Evolutionary conservation across 2,888 invertebrate species (phyloP), one percentile per base, ranked within the genome.

Genomic region (Octodonta nipae): DNA sequence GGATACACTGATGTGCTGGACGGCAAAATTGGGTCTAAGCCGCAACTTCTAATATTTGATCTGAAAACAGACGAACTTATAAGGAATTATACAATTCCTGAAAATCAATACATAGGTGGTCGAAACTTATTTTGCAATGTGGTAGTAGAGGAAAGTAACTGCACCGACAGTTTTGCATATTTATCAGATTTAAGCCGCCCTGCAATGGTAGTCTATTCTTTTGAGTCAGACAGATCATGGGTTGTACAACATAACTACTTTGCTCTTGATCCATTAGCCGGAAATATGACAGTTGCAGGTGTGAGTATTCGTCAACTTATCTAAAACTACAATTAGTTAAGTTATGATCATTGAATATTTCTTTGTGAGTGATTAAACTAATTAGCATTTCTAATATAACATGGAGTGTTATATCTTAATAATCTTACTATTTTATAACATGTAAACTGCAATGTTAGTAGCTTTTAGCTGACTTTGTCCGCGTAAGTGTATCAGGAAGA

Each of bases 71-170:
- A 85, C 50, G 68, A 69, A 32, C 56, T 83, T 8, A 45, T 84
- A n/a, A 65, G 79, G 30, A 71, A 74, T 24, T 78, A 73, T 49
- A 55, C 61, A 4, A 67, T 84, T 24, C 81, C 83, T 0, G 32
- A 37, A 8, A 50, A 64, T 70, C 4, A 79, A 75, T 43, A 27
- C 4, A 7, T 33, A 15, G 7, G 13, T 3, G 58, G 73, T 36
- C 73, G 75, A 5, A 81, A 81, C 1, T 66, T 78, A 15, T 79
- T 83, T 46, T 80, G 80, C 1, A 83, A 80, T 49, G 74, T 86
- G 27, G 82, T 76, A 0, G 71, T 84, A 0, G 82, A 84, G 45
- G 63, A 65, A 1, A 15, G 14, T 13, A 70, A 77, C 40, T 85
- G 85, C 44, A 71, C 41, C 24, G 72, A 81, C 37, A 72, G 76